Base-by-base conservation (phyloP, 2,113 vertebrate species). In the Rana temporaria region DNA sequence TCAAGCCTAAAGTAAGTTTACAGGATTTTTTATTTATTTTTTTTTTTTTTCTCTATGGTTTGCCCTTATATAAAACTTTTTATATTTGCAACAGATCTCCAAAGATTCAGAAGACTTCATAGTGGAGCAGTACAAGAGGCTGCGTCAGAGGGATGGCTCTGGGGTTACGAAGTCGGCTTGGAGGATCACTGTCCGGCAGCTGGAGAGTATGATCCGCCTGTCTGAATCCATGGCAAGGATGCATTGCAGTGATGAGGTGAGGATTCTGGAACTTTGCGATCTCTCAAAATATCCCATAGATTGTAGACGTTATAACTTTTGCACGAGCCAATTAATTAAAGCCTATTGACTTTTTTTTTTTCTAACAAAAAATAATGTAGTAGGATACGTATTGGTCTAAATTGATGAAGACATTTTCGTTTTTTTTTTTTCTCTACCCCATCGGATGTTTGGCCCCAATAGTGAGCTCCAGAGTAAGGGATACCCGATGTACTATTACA, bases 161-260 rank as follows among this genome's bases (percentile, higher is more conserved):
- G 98, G 98, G 0, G 92, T 98, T 11, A 90, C 92, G 71, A 98
- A 96, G 85, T 99, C 98, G 0, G 95, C 97, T 0, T 99, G 98
- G 98, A 95, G 98, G 72, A 99, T 99, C 84, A 99, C 98, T 0
- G 98, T 99, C 53, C 87, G 98, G 0, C 98, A 99, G 90, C 85
- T 99, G 82, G 98, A 99, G 86, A 99, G 98, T 90, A 97, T 99
- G 97, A 99, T 99, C 86, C 97, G 98, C 7, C 94, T 99, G 0
- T 99, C 98, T 0, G 98, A 99, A 91, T 93, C 92, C 42, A 99
- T 99, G 98, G 97, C 98, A 8, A 94, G 98, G 4, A 99, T 99
- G 98, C 98, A 99, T 92, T 99, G 98, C 91, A 98, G 96, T 38
- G 98, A 99, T 26, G 98, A 99, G 96, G 97, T 98, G 86, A 0